Percentiles rank a stretch among this genome's conserved stretches.
phyloP scores from a whole-genome alignment of 2,113 vertebrate genomes.

The Parus major region DNA sequence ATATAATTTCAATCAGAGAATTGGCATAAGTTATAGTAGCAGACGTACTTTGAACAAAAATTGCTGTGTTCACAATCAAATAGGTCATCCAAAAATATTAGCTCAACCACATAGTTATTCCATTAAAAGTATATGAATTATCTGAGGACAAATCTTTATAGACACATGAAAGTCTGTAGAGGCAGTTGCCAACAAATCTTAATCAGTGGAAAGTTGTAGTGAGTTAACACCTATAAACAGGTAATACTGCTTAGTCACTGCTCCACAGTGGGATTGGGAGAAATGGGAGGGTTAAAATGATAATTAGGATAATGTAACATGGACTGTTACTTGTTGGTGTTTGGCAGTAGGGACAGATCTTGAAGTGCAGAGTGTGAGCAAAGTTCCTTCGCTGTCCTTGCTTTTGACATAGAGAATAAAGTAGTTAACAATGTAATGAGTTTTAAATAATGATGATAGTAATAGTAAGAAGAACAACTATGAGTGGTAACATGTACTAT shows the following conservation, averaged over 20 bases:
- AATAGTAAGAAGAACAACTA: background rate
- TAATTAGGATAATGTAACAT: background rate
- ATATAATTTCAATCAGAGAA: background rate
- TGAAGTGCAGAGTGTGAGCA: background rate
- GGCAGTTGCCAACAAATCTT: background rate
- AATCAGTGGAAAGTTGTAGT: background rate
- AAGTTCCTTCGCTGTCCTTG: background rate
- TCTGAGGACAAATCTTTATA: background rate
- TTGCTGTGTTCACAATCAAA: background rate
- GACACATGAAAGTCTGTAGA: background rate
- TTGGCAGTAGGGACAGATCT: background rate
- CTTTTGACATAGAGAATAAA: background rate
- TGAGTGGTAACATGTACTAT: background rate
- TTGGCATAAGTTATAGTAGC: background rate
- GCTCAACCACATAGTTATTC: background rate
- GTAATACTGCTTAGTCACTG: background rate
- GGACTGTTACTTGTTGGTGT: background rate
- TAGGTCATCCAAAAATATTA: background rate
- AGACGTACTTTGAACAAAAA: background rate
- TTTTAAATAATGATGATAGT: background rate
- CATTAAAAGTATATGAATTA: background rate
- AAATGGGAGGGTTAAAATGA: background rate
- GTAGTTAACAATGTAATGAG: background rate
- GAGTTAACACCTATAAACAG: background rate
- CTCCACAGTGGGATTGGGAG: background rate